Percentiles rank a stretch among this genome's conserved stretches.
phyloP scores from a whole-genome alignment of 2,797 vertebrate genomes.

The Phalanger gymnotis region DNA sequence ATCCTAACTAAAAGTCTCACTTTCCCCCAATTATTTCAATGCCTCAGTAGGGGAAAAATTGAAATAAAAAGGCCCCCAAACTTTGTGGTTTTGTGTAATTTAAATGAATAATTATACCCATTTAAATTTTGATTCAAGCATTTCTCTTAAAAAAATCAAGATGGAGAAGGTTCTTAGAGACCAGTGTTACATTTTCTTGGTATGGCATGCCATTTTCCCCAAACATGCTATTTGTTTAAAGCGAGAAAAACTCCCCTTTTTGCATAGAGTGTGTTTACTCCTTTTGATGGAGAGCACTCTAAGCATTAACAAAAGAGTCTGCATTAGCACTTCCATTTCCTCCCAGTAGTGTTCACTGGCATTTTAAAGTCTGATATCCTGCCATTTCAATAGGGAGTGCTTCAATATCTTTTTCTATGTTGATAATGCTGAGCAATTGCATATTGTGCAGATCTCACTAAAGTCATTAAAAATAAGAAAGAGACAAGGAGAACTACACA shows the following conservation, averaged over 20 bases:
- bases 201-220: not conserved
- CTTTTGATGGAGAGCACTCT: conserved; percentile 17
- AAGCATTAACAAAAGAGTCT: not conserved
- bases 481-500: conserved; percentile 18
- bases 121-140: not conserved
- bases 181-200: not conserved
- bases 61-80: not conserved
- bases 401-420: not conserved
- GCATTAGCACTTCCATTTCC: not conserved
- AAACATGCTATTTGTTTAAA: conserved; percentile 18
- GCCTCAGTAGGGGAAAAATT: not conserved
- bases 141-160: not conserved
- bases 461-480: not conserved
- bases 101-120: not conserved
- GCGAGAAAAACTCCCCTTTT: conserved; percentile 32
- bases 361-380: conserved; percentile 32
- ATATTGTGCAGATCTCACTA: not conserved
- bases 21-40: conserved; percentile 3
- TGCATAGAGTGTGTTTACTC: conserved; percentile 6
- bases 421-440: not conserved
- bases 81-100: not conserved
- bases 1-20: not conserved
- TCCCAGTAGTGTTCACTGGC: not conserved
- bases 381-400: not conserved
- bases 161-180: not conserved